These are phyloP conservation scores for Galerucella pusilla DNA, from an alignment of 2,888 invertebrate genomes.

Conservation along the genomic window DNA sequence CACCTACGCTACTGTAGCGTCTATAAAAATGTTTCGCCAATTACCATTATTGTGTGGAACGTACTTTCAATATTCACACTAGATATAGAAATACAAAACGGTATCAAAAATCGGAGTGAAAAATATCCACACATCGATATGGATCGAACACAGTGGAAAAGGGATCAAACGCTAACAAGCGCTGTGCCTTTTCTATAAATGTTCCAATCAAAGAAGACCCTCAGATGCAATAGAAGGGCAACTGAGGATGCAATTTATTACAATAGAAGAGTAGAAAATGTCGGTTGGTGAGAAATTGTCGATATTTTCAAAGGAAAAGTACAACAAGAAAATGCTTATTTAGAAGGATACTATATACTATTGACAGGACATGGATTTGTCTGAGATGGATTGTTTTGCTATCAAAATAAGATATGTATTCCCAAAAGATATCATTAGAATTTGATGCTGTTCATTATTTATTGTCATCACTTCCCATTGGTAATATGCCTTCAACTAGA, in stretches of 20 bases:
- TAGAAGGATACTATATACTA: neutral
- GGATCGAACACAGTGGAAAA: constrained; percentile 17
- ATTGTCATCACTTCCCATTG: constrained; percentile 52
- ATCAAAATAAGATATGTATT: constrained; percentile 50
- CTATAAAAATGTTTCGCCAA: constrained; percentile 15
- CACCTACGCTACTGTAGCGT: neutral
- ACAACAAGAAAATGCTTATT: too few relatives aligned
- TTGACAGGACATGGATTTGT: neutral
- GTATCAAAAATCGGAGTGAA: constrained; percentile 6
- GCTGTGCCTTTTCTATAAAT: constrained; percentile 35
- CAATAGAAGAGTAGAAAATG: constrained; percentile 47
- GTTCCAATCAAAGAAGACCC: constrained; percentile 52
- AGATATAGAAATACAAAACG: constrained; percentile 12
- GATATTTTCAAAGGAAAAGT: neutral
- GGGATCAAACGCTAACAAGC: constrained; percentile 47
- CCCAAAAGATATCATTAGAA: constrained; percentile 62
- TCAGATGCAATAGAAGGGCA: constrained; percentile 54
- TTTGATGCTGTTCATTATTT: constrained; percentile 60
- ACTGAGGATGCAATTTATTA: constrained; percentile 58
- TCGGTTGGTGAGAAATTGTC: constrained; percentile 27
- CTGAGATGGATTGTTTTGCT: neutral
- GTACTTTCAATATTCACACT: constrained; percentile 18
- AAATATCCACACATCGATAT: constrained; percentile 14
- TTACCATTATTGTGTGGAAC: constrained; percentile 11
- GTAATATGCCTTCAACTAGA: too few relatives aligned